Base-by-base conservation (phyloP, 2,797 vertebrate genomes). In the Lycodopsis pacificus region DNA sequence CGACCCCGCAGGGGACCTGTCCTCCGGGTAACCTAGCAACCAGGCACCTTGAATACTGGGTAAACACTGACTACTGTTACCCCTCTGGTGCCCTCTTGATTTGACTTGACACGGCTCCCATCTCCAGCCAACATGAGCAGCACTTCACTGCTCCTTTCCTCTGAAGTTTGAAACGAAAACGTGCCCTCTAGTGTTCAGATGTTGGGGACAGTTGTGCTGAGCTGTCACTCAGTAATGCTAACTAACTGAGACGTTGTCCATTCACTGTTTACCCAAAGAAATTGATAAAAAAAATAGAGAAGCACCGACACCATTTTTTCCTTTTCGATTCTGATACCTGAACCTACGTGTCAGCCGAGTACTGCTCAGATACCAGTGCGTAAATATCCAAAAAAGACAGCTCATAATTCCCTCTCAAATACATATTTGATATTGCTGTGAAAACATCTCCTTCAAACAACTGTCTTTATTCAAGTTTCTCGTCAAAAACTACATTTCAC, bases 1-100 rank as follows among this genome's bases (percentile, higher is more conserved):
- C 57, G 96, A 98, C 93, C 95, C 95, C 54, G 4, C 51, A 7
- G 78, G 40, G 46, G 88, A 90, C 19, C 32, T 69, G 14, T 68
- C 73, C 27, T 82, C 51, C 17, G 66, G 71, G 51, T 81, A 78
- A 74, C 59, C 46, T 19, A 14, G 11, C 71, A 73, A 65, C 51
- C 32, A 20, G 34, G 6, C 14, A 27, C 11, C 34, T n/a, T 66
- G 11, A 63, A 38, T 36, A 36, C 32, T 65, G 19, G 20, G 7
- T 27, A 32, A 65, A 69, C n/a, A 32, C 30, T 12, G 30, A 70
- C 54, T 22, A 14, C n/a, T n/a, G n/a, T 32, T 62, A 22, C 7
- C 46, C 34, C 8, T 53, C 15, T 66, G 36, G 25, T 44, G 22
- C 25, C 20, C n/a, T 56, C 22, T 69, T 53, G 38, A 19, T 69